A percentile compares a stretch with the other conserved stretches of the same genome.
These are phyloP conservation scores for Agrochola lota DNA, from an alignment of 2,888 invertebrate species.

Conservation along the genomic window DNA sequence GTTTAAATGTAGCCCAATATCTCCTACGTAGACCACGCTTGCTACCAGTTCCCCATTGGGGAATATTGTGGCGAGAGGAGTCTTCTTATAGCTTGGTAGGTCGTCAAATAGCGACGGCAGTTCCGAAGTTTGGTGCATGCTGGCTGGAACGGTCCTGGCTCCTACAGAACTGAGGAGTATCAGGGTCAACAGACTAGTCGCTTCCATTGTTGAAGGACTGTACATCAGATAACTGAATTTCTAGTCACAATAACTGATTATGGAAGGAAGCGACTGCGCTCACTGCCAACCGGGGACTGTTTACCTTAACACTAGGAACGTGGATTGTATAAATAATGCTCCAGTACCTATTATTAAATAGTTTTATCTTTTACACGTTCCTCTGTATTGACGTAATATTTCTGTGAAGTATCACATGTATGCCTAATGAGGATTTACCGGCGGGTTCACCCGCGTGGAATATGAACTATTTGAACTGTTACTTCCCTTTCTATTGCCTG, in stretches of 20 bases:
- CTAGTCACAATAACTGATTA: constrained; percentile 26
- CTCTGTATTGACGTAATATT: constrained; percentile 19
- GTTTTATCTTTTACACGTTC: not conserved
- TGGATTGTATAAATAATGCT: constrained; percentile 33
- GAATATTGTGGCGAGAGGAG: not conserved
- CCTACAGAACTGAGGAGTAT: constrained; percentile 28
- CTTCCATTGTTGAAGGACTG: constrained; percentile 46
- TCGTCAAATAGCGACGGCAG: not conserved
- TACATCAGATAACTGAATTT: constrained; percentile 37
- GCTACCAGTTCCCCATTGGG: not conserved
- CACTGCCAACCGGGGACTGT: constrained; percentile 2
- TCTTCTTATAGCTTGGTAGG: not conserved
- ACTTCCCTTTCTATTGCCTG: constrained; percentile 3
- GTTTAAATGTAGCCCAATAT: not conserved
- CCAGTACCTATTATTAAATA: not conserved
- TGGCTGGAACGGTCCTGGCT: constrained; percentile 33
- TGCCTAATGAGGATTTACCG: not conserved
- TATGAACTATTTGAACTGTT: not conserved
- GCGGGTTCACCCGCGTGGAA: not conserved
- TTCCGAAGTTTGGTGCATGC: not conserved
- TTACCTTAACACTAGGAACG: not conserved
- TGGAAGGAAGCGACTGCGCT: constrained; percentile 3
- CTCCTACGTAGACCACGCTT: not conserved
- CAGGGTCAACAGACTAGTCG: constrained; percentile 26
- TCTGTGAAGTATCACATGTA: not conserved